Evolutionary conservation across 2,113 vertebrate genomes (phyloP).

Genomic region (Axis porcinus): DNA sequence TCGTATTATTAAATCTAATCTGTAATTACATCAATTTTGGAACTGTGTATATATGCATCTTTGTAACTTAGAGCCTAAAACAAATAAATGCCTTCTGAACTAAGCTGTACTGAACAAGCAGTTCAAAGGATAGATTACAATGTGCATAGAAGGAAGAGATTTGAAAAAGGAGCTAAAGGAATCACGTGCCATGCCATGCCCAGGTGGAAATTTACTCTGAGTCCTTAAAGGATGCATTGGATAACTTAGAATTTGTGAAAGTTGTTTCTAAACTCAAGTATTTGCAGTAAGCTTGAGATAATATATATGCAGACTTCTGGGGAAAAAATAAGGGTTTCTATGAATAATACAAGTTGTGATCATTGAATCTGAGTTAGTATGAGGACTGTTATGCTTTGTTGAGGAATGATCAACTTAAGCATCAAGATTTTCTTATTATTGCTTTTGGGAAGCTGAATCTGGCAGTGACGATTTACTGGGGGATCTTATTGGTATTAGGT

Average conservation of each 20-base stretch:
- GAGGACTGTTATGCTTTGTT: background rate
- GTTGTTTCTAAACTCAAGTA: background rate
- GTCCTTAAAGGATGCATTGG: background rate
- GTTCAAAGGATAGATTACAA: background rate
- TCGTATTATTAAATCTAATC: background rate
- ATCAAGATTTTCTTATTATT: background rate
- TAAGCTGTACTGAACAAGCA: background rate
- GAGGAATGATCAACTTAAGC: background rate
- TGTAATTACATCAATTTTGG: background rate
- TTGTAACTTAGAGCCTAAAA: background rate
- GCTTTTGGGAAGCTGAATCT: background rate
- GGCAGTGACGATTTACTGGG: conserved; percentile 15
- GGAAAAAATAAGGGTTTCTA: background rate
- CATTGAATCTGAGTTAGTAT: background rate
- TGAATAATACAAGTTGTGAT: background rate
- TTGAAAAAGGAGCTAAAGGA: background rate
- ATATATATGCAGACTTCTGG: background rate
- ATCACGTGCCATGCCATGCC: background rate
- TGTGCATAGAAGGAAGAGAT: background rate
- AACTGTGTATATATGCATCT: background rate
- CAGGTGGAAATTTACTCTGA: background rate
- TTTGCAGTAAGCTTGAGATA: background rate
- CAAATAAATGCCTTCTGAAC: background rate
- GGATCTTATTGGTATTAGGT: conserved; percentile 29
- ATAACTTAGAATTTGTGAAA: background rate